A percentile compares a stretch with the other conserved stretches of the same genome.
These are phyloP conservation scores for Sphaeridia pumilis DNA, from an alignment of 2,888 invertebrate species.

Conservation along the genomic window DNA sequence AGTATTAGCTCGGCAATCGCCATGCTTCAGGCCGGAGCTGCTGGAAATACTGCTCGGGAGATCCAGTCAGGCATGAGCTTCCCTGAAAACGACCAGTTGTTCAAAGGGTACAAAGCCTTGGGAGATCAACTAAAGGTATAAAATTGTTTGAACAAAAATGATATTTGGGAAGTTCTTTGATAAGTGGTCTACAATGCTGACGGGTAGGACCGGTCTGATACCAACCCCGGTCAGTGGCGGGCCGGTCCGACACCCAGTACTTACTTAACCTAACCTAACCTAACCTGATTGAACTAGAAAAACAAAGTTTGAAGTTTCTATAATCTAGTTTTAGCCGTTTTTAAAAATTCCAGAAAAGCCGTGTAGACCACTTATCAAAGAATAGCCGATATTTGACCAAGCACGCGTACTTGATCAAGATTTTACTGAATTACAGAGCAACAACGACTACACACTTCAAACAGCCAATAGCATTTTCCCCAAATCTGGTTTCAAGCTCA, in stretches of 20 bases:
- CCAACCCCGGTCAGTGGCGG: no score
- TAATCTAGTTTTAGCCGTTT: no score
- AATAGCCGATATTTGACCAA: no score
- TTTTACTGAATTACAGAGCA: constrained; percentile 15
- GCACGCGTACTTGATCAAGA: neutral
- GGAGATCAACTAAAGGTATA: constrained; percentile 21
- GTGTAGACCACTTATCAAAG: no score
- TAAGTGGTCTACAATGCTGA: no score
- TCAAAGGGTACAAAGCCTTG: constrained; percentile 22
- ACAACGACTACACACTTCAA: constrained; percentile 32
- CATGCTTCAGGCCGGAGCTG: constrained; percentile 32
- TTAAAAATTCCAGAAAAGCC: no score
- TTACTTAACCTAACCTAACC: no score
- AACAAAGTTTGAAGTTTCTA: no score
- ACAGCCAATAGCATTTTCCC: constrained; percentile 38
- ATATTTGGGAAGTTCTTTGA: no score
- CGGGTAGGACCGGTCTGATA: no score
- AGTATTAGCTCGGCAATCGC: constrained; percentile 31
- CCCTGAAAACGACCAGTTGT: constrained; percentile 18
- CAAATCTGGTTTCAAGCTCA: constrained; percentile 29
- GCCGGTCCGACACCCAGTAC: no score
- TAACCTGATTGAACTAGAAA: no score
- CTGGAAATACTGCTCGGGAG: constrained; percentile 21
- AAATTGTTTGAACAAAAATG: neutral
- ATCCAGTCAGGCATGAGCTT: constrained; percentile 22